Evolutionary conservation across 1,140 invertebrate genomes (phyloP), one percentile per base, ranked within the genome.

Genomic region (Lepidurus couesii): DNA sequence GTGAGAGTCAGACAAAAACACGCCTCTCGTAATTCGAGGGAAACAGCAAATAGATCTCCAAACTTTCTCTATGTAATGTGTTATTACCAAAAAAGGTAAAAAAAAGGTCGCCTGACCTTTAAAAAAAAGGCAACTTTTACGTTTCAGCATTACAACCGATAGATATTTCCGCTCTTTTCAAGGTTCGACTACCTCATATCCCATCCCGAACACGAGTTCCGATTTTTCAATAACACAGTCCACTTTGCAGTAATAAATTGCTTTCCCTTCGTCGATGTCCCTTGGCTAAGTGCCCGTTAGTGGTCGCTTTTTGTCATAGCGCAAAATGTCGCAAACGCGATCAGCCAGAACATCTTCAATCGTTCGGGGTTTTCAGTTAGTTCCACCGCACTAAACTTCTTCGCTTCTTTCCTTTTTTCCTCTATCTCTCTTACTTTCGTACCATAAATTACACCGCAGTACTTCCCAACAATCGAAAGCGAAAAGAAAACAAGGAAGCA

Each of bases 121-220:
- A n/a, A n/a, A n/a, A n/a, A n/a, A n/a, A n/a, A n/a, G n/a, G 13
- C n/a, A 16, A 21, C 53, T 65, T 21, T 13, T 21, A 21, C n/a
- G 7, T 65, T 65, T 65, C 4, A 13, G 53, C 21, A 13, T 9
- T 65, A 9, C 21, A 13, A 65, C 34, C 16, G 53, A 65, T 47
- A 16, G 16, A 9, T 65, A 65, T 65, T 65, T 65, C 21, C 45
- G 53, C 53, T 65, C 53, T 65, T 65, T 65, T 65, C 53, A 65
- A 65, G 53, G 53, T 65, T 65, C 53, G 53, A 65, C 21, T 65
- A 65, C 53, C 53, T 65, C 53, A 65, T 65, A 21, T 65, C 53
- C 53, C 21, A 65, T 65, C 13, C 53, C 13, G 16, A 21, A 65
- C 53, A 65, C 9, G 53, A 65, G 9, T 65, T 11, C 16, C 16